These are phyloP conservation scores for Scaptomyza hsui DNA, from an alignment of 1,140 invertebrate species.

Conservation along the genomic window DNA sequence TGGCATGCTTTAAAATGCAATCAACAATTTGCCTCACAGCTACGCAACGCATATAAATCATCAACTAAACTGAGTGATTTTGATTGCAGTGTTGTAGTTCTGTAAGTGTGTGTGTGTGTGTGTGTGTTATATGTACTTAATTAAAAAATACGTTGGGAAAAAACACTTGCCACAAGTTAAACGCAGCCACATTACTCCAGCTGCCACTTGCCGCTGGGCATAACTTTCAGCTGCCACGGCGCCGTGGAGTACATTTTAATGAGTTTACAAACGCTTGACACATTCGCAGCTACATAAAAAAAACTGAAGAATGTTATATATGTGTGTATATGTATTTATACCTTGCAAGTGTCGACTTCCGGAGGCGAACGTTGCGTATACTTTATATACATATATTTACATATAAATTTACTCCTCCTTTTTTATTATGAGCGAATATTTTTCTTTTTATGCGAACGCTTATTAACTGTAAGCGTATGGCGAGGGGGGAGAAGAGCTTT, in stretches of 20 bases:
- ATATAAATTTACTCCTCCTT: background rate
- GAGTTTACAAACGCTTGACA: constrained; percentile 81
- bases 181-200: constrained; percentile 15
- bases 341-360: constrained; percentile 5
- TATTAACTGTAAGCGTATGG: constrained; percentile 33
- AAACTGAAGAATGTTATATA: constrained; percentile 15
- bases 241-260: constrained; percentile 71
- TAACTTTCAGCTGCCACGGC: constrained; percentile 61
- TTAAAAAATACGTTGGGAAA: constrained; percentile 22
- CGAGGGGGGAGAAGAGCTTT: constrained; percentile 7
- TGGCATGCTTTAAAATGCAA: constrained; percentile 62
- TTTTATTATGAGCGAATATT: constrained; percentile 31
- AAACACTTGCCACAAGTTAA: constrained; percentile 22
- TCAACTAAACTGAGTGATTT: constrained; percentile 22
- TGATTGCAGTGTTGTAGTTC: constrained; percentile 59
- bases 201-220: constrained; percentile 19
- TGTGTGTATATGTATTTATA: no score
- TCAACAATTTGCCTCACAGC: constrained; percentile 27
- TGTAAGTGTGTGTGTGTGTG: constrained; percentile 15
- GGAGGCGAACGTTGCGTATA: constrained; percentile 54
- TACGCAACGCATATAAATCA: constrained; percentile 59
- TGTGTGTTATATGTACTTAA: constrained; percentile 19
- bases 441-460: constrained; percentile 11
- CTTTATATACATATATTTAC: constrained; percentile 48
- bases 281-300: constrained; percentile 71